Base-by-base conservation (phyloP, 1,140 invertebrate species). In the Drosophila prosaltans region DNA sequence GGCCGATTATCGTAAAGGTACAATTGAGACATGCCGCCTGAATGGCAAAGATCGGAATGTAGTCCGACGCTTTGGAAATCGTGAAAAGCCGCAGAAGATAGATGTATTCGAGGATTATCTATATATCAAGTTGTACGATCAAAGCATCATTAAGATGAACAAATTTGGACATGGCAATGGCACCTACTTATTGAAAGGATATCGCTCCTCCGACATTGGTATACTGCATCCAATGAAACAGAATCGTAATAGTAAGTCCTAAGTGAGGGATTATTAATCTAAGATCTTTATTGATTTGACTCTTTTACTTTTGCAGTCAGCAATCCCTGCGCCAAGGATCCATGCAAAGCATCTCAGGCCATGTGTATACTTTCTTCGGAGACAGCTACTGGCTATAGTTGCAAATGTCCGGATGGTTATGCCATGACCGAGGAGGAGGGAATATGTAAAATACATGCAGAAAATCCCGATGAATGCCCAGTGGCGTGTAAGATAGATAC, bases 81-180 rank as follows among this genome's bases (percentile, higher is more conserved):
- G 86, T 26, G 94, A 92, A 59, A 94, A 93, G 83, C 96, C 96
- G 0, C 95, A 94, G 80, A 95, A 95, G 85, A 90, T 97, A 2
- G 96, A 96, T 72, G 93, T 97, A 0, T 97, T 97, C 91, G 96
- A 96, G 92, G 95, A 96, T 79, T 93, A 92, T 62, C 70, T 96
- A 2, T 97, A 95, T 79, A 93, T 96, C 7, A 94, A 95, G 26
- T 94, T 95, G 1, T 95, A 94, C 75, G 93, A 93, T 28, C 94
- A 95, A 84, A 93, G 93, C 61, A 94, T 97, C 45, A 91, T 95
- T n/a, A 93, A 93, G 72, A 92, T 97, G 79, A 94, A 95, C 81
- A 97, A 97, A 90, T 96, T 96, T 92, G 95, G 95, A 32, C 88
- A 91, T 54, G 93, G 93, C 40, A 94, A 94, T 68, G 84, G 93